These are phyloP conservation scores for Strix aluco DNA, from an alignment of 2,113 vertebrate species.

Conservation along the genomic window DNA sequence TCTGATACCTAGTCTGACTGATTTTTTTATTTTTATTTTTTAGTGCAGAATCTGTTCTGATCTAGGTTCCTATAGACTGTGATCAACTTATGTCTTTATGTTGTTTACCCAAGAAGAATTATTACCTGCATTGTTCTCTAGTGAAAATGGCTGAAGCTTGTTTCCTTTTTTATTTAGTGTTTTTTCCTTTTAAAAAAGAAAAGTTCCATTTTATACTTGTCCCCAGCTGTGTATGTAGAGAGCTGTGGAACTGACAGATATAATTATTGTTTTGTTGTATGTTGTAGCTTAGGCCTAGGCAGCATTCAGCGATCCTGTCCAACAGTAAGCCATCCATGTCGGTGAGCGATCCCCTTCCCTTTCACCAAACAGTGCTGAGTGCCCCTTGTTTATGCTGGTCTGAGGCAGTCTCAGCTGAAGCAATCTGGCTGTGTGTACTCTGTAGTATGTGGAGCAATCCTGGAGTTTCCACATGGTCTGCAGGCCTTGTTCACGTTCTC, in stretches of 20 bases:
- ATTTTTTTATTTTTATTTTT: neutral
- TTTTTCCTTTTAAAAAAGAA: neutral
- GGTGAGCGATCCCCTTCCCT: neutral
- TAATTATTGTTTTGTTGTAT: neutral
- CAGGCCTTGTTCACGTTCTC: neutral
- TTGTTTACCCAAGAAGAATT: neutral
- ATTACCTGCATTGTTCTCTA: neutral
- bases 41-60: neutral
- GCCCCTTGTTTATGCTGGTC: neutral
- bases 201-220: neutral
- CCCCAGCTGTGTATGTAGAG: neutral
- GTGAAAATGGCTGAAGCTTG: neutral
- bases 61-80: neutral
- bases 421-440: neutral
- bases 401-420: neutral
- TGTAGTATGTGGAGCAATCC: neutral
- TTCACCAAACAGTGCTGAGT: neutral
- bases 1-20: neutral
- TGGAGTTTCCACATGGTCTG: neutral
- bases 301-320: fast-evolving
- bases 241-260: neutral
- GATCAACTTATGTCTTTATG: neutral
- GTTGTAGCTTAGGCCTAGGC: neutral
- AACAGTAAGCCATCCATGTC: fast-evolving
- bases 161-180: neutral